A percentile compares a stretch with the other conserved stretches of the same genome.
phyloP scores from a whole-genome alignment of 2,888 invertebrate genomes.

The Alentia gelatinosa region DNA sequence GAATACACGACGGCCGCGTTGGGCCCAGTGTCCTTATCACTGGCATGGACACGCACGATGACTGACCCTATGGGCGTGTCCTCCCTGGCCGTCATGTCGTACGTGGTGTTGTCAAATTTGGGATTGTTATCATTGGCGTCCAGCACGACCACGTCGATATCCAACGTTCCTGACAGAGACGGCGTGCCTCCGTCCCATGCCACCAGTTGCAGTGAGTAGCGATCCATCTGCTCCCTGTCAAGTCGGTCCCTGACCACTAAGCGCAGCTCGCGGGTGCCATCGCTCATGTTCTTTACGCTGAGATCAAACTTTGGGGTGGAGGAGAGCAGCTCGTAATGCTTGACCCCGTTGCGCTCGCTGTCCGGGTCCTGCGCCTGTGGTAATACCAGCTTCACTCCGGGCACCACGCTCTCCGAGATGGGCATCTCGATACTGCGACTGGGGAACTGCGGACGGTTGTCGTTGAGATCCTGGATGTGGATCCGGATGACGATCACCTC shows the following conservation, averaged over 20 bases:
- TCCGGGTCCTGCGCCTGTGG: slow-evolving; percentile 56
- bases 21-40: slow-evolving; percentile 41
- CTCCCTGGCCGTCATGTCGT: neutral
- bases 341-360: slow-evolving; percentile 27
- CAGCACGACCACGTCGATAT: slow-evolving; percentile 27
- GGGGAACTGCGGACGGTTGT: slow-evolving; percentile 52
- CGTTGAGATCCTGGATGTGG: slow-evolving; percentile 44
- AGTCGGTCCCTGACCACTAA: neutral
- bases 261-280: neutral
- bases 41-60: neutral
- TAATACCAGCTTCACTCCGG: slow-evolving; percentile 26
- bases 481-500: slow-evolving; percentile 33
- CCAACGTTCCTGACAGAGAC: neutral
- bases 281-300: neutral
- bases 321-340: slow-evolving; percentile 21
- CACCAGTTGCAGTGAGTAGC: neutral
- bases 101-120: slow-evolving; percentile 21
- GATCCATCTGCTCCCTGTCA: slow-evolving; percentile 18
- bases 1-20: slow-evolving; percentile 1
- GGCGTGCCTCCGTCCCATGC: slow-evolving; percentile 40
- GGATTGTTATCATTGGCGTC: slow-evolving; percentile 48
- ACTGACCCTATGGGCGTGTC: slow-evolving; percentile 4
- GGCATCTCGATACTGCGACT: neutral
- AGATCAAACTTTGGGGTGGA: slow-evolving; percentile 1
- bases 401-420: slow-evolving; percentile 35